These are phyloP conservation scores for Harpagifer antarcticus DNA, from an alignment of 2,797 vertebrate genomes.

Conservation along the genomic window DNA sequence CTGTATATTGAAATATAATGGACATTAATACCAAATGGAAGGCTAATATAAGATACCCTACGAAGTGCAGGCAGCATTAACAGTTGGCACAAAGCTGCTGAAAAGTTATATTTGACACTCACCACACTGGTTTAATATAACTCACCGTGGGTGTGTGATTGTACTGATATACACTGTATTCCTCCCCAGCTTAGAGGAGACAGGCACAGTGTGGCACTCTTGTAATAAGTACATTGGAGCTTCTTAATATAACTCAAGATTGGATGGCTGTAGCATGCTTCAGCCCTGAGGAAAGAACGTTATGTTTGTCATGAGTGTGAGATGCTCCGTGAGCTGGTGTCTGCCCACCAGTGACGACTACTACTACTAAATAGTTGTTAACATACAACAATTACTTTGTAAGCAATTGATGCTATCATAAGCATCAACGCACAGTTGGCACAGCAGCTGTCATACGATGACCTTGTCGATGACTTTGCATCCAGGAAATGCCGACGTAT, in stretches of 20 bases:
- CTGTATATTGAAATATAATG: conserved; percentile 6
- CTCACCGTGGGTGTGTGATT: conserved; percentile 58
- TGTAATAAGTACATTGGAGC: conserved; percentile 49
- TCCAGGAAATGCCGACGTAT: too few species aligned
- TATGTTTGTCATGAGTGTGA: conserved; percentile 41
- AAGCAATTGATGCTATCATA: too few species aligned
- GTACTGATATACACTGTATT: conserved; percentile 38
- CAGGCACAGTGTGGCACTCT: conserved; percentile 28
- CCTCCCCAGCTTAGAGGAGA: conserved; percentile 42
- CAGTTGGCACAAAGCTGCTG: conserved; percentile 37
- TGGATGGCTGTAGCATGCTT: conserved; percentile 47
- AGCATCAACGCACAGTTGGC: too few species aligned
- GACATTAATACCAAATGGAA: conserved; percentile 34
- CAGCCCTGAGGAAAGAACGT: conserved; percentile 39
- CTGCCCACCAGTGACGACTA: conserved; percentile 42
- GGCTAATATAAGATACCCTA: conserved; percentile 17
- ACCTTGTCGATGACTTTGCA: too few species aligned
- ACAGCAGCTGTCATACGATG: too few species aligned
- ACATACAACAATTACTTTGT: too few species aligned
- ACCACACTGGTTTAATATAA: conserved; percentile 58
- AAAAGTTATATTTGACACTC: conserved; percentile 50
- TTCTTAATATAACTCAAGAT: conserved; percentile 60
- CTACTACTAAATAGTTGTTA: neutral
- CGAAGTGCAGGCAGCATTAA: conserved; percentile 16
- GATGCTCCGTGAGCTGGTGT: conserved; percentile 20